A percentile compares a stretch with the other conserved stretches of the same genome.
phyloP scores from a whole-genome alignment of 2,888 invertebrate genomes.

The Drosophila meridionalis region DNA sequence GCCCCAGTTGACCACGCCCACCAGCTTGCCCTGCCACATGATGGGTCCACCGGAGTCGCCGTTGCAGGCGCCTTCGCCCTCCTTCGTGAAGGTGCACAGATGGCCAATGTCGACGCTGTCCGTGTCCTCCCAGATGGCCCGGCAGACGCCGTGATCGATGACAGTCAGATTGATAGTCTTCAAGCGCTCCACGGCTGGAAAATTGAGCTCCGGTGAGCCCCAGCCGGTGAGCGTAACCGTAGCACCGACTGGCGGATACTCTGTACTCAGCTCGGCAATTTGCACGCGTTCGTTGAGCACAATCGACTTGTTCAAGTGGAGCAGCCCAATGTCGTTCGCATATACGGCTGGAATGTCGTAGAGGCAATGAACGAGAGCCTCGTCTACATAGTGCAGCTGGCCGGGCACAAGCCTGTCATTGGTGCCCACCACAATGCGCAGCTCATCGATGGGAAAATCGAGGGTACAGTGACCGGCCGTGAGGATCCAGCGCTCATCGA shows the following conservation, averaged over 20 bases:
- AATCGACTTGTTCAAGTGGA: conserved; percentile 87
- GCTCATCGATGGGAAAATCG: conserved; percentile 50
- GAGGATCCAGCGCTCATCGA: conserved; percentile 71
- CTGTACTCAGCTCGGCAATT: conserved; percentile 85
- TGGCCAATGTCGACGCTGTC: conserved; percentile 86
- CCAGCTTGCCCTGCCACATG: conserved; percentile 67
- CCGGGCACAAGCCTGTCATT: conserved; percentile 64
- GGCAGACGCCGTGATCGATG: conserved; percentile 86
- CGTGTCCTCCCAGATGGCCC: conserved; percentile 83
- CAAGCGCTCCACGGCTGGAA: conserved; percentile 86
- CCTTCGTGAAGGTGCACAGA: conserved; percentile 87
- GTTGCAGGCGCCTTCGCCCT: conserved; percentile 86
- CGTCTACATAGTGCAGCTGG: conserved; percentile 52
- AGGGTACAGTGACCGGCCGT: conserved; percentile 81
- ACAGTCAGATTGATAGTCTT: conserved; percentile 86
- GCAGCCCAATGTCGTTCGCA: conserved; percentile 88
- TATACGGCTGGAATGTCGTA: conserved; percentile 71
- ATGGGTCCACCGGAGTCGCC: conserved; percentile 82
- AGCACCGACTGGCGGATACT: conserved; percentile 84
- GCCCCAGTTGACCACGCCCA: conserved; percentile 81
- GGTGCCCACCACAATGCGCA: conserved; percentile 74
- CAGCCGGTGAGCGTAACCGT: conserved; percentile 87
- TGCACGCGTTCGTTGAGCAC: conserved; percentile 86
- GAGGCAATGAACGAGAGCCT: conserved; percentile 60
- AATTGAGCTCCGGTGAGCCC: conserved; percentile 86